phyloP scores from a whole-genome alignment of 1,140 invertebrate genomes.

The Drosophila melanica region DNA sequence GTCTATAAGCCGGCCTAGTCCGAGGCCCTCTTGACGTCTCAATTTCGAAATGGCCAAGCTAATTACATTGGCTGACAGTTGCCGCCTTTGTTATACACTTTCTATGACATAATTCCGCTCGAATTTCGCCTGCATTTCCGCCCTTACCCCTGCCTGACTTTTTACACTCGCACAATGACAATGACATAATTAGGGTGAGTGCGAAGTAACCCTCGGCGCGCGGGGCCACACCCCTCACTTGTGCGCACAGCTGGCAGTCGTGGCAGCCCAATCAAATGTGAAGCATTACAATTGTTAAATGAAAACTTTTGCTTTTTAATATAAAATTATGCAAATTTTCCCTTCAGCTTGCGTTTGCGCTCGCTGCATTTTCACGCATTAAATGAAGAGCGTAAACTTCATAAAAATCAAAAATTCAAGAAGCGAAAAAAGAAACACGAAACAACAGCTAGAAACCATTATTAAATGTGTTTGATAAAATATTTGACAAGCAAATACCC shows the following conservation, averaged over 20 bases:
- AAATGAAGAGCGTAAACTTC: conserved; percentile 26
- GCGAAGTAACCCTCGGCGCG: conserved; percentile 21
- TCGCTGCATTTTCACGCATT: conserved; percentile 47
- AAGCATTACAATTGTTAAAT: conserved; percentile 70
- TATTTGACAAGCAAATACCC: neutral
- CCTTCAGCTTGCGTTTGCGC: neutral
- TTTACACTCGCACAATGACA: conserved; percentile 46
- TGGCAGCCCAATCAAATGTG: conserved; percentile 58
- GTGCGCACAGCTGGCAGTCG: conserved; percentile 72
- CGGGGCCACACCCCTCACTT: conserved; percentile 66
- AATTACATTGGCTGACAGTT: conserved; percentile 63
- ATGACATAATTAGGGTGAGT: conserved; percentile 72
- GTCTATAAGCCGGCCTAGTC: conserved; percentile 22
- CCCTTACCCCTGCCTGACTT: conserved; percentile 49
- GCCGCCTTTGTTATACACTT: conserved; percentile 22
- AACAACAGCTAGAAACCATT: conserved; percentile 7
- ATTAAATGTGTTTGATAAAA: neutral
- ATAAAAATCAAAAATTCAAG: conserved; percentile 21
- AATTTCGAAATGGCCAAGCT: conserved; percentile 75
- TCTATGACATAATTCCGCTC: conserved; percentile 65
- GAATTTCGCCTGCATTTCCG: conserved; percentile 45
- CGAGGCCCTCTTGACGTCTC: conserved; percentile 57
- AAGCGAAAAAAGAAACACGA: conserved; percentile 2
- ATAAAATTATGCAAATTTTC: conserved; percentile 73
- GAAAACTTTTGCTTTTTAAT: conserved; percentile 71